A percentile compares a stretch with the other conserved stretches of the same genome.
Conservation (phyloP, 2,797 vertebrate genomes). For the Dermochelys coriacea region DNA sequence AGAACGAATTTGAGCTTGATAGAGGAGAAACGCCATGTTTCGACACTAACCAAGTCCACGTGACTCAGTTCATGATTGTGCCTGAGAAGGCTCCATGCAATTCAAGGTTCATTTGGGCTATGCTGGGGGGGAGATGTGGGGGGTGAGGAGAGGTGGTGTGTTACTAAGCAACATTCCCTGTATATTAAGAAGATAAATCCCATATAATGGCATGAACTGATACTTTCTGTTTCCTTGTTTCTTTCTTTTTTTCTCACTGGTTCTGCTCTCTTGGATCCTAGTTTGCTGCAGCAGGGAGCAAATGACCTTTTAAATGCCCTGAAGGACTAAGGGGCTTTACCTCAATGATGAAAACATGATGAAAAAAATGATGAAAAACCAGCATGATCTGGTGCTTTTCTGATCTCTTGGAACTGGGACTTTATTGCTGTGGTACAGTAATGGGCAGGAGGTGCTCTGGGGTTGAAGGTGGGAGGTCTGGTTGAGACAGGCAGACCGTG, state of each 20-base stretch:
- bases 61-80: neutral
- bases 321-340: neutral
- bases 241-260: neutral
- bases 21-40: rapidly evolving
- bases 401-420: neutral
- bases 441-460: neutral
- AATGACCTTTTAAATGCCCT: neutral
- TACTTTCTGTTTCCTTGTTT: conserved; percentile 30
- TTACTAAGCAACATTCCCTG: conserved; percentile 68
- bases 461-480: neutral
- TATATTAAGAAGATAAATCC: conserved; percentile 71
- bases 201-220: conserved; percentile 45
- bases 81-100: rapidly evolving
- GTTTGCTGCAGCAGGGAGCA: conserved; percentile 8
- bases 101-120: conserved; percentile 20
- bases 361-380: too few species aligned
- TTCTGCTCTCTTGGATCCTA: neutral
- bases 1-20: neutral
- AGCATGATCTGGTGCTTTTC: neutral
- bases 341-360: neutral
- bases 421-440: neutral
- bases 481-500: neutral
- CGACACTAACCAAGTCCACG: rapidly evolving
- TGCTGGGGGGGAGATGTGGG: conserved; percentile 49
- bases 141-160: neutral